Evolutionary conservation across 2,888 invertebrate species (phyloP).

Genomic region (Caenorhabditis sulstoni): DNA sequence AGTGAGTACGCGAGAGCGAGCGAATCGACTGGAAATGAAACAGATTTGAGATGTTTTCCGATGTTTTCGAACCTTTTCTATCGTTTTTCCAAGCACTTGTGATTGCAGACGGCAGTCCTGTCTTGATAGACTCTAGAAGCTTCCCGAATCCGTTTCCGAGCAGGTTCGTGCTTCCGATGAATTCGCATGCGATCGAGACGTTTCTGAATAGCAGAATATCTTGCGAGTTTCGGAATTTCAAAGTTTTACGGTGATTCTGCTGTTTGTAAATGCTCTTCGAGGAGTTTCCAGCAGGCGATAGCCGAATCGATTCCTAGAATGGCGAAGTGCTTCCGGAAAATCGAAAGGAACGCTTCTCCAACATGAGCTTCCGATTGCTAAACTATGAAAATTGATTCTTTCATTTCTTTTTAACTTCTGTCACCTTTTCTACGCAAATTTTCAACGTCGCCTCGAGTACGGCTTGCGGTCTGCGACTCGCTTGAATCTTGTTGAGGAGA

Average conservation of each 20-base stretch:
- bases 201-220: slow-evolving; percentile 16
- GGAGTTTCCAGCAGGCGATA: slow-evolving; percentile 29
- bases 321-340: slow-evolving; percentile 42
- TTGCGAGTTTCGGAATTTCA: not conserved
- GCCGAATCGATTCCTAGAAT: slow-evolving; percentile 49
- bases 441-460: slow-evolving; percentile 33
- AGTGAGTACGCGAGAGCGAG: slow-evolving; percentile 32
- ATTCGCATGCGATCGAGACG: slow-evolving; percentile 36
- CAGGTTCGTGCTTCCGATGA: slow-evolving; percentile 35
- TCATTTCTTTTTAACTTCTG: not conserved
- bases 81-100: slow-evolving; percentile 13
- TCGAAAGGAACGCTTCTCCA: slow-evolving; percentile 29
- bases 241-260: slow-evolving; percentile 17
- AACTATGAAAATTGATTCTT: not conserved
- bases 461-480: slow-evolving; percentile 36
- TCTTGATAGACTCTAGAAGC: slow-evolving; percentile 29
- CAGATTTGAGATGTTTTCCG: not conserved
- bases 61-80: slow-evolving; percentile 7
- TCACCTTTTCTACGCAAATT: slow-evolving; percentile 42
- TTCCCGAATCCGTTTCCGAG: slow-evolving; percentile 43
- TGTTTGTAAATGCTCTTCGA: slow-evolving; percentile 22
- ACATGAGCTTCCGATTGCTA: slow-evolving; percentile 44
- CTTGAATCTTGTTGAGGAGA: slow-evolving; percentile 49
- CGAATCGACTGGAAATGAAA: slow-evolving; percentile 20
- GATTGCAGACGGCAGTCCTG: slow-evolving; percentile 14